A percentile compares a stretch with the other conserved stretches of the same genome.
Evolutionary conservation across 2,888 invertebrate genomes (phyloP).

Genomic region (Phrixothrix hirtus): DNA sequence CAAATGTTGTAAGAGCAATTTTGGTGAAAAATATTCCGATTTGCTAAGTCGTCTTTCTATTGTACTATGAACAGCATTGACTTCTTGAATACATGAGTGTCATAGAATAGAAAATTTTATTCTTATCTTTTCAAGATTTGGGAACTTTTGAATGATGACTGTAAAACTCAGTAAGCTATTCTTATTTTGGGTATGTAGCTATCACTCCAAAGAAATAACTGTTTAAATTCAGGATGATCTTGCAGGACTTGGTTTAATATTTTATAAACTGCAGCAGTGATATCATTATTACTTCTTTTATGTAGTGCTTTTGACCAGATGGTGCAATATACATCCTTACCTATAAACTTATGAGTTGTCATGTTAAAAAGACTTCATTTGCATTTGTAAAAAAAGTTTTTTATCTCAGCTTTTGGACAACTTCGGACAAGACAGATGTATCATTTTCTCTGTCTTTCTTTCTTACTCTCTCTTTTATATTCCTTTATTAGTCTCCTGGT

Average conservation of each 20-base stretch:
- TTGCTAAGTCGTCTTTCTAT: background rate
- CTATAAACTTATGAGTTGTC: too few species aligned
- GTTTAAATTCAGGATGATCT: too few species aligned
- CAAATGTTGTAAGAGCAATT: background rate
- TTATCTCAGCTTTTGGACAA: too few species aligned
- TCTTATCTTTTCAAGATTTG: background rate
- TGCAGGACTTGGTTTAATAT: background rate
- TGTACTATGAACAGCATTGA: background rate
- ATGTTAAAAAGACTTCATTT: too few species aligned
- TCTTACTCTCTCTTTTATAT: too few species aligned
- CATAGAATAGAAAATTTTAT: background rate
- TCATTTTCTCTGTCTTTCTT: too few species aligned
- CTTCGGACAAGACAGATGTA: too few species aligned
- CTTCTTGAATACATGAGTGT: background rate
- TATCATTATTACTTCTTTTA: background rate
- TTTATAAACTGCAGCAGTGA: background rate
- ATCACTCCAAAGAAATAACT: background rate
- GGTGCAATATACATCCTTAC: background rate
- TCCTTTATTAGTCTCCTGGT: too few species aligned
- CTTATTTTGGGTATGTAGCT: background rate
- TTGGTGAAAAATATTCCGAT: background rate
- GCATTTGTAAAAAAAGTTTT: too few species aligned
- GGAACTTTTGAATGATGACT: background rate
- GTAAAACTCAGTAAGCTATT: background rate
- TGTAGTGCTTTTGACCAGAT: background rate